These are phyloP conservation scores for Antechinus flavipes DNA, from an alignment of 2,113 vertebrate genomes.

Conservation along the genomic window DNA sequence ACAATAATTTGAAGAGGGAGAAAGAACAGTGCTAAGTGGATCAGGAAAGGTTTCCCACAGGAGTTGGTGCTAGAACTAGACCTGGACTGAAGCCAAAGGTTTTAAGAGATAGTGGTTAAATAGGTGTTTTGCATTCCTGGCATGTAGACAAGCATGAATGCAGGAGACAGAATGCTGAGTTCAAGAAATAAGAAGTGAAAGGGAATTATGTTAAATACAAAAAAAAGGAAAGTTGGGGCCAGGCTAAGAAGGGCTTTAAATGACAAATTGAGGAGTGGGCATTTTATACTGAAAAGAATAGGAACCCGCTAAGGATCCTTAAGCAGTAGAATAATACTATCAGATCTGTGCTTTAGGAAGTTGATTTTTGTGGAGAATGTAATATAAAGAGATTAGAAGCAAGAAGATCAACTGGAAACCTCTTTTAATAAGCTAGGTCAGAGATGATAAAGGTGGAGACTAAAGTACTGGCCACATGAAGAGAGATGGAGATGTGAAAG, in stretches of 20 bases:
- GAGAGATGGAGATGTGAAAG: background rate
- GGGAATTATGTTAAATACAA: background rate
- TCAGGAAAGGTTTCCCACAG: background rate
- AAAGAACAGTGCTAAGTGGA: background rate
- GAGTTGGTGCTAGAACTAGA: background rate
- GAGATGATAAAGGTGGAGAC: background rate
- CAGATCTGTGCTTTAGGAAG: too few relatives aligned
- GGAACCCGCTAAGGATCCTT: background rate
- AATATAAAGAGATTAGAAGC: background rate
- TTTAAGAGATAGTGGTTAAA: background rate
- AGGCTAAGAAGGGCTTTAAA: background rate
- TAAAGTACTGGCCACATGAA: background rate
- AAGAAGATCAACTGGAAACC: background rate
- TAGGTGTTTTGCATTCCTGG: background rate
- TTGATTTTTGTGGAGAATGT: background rate
- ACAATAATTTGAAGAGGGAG: background rate
- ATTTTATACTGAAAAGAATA: background rate
- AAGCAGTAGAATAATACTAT: background rate
- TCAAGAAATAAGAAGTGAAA: background rate
- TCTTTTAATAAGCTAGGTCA: background rate
- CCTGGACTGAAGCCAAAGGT: background rate
- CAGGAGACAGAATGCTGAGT: background rate
- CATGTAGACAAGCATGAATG: background rate
- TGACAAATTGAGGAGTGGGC: background rate
- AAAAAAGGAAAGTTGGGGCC: background rate